Conservation (phyloP, 2,888 invertebrate genomes). For the Apomyelois bistriatella region DNA sequence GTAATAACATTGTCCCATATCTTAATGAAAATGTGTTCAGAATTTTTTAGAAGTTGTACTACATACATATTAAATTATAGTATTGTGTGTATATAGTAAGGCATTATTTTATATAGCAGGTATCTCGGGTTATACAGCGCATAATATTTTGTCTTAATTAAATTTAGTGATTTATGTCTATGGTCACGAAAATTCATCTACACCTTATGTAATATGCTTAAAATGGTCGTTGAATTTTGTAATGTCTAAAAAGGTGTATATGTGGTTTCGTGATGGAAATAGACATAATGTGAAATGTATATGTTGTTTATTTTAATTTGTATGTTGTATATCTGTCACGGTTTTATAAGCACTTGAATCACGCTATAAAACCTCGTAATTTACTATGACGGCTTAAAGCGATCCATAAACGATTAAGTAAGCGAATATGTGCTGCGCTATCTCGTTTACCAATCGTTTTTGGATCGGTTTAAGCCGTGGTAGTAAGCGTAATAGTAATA, state of each 20-base stretch:
- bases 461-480: too few species aligned
- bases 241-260: not conserved
- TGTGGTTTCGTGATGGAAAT: constrained; percentile 1
- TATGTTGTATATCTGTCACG: constrained; percentile 7
- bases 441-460: too few species aligned
- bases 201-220: not conserved
- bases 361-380: not conserved
- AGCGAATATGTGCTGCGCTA: too few species aligned
- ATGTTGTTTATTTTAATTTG: constrained; percentile 10
- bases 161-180: not conserved
- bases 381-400: too few species aligned
- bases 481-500: too few species aligned
- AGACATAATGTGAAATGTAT: constrained; percentile 8
- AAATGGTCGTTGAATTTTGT: not conserved
- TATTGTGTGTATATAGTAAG: constrained; percentile 55
- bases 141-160: constrained; percentile 9
- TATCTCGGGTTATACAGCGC: constrained; percentile 15
- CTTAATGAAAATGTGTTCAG: constrained; percentile 77
- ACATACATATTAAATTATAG: constrained; percentile 50
- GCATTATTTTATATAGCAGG: constrained; percentile 27
- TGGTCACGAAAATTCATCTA: not conserved
- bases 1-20: constrained; percentile 60
- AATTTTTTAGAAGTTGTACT: constrained; percentile 69
- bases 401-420: too few species aligned
- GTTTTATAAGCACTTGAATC: constrained; percentile 4